These are phyloP conservation scores for Exocentrus adspersus DNA, from an alignment of 2,888 invertebrate species.

Conservation along the genomic window DNA sequence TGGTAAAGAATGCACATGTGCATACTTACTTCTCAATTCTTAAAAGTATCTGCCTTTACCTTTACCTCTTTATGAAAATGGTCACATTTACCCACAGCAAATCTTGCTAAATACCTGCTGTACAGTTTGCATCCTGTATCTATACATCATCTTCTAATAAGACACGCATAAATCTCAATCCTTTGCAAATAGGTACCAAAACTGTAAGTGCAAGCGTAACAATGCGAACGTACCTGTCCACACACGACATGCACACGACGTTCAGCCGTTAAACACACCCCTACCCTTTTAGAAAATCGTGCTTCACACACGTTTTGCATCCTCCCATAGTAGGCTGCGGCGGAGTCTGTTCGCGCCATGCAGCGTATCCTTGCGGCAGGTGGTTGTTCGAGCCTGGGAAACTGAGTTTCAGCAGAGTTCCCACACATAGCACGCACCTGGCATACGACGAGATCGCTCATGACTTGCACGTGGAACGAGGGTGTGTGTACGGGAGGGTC, in stretches of 20 bases:
- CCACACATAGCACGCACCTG: conserved; percentile 58
- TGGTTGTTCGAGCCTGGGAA: conserved; percentile 56
- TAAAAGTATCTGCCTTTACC: not conserved
- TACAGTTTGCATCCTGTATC: not conserved
- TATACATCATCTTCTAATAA: conserved; percentile 14
- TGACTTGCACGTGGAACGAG: conserved; percentile 45
- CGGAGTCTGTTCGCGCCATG: conserved; percentile 41
- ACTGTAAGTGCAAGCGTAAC: conserved; percentile 7
- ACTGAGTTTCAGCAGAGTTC: conserved; percentile 55
- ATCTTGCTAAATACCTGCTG: conserved; percentile 1
- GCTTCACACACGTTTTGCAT: conserved; percentile 32
- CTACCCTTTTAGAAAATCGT: conserved; percentile 26
- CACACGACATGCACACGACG: conserved; percentile 33
- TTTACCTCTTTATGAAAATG: not conserved
- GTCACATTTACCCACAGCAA: not conserved
- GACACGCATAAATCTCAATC: not conserved
- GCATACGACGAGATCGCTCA: conserved; percentile 45
- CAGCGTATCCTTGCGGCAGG: conserved; percentile 45
- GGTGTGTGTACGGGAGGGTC: conserved; percentile 31
- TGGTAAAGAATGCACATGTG: conserved; percentile 18
- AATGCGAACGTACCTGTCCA: conserved; percentile 21
- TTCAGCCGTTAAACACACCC: conserved; percentile 28
- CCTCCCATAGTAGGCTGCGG: conserved; percentile 20
- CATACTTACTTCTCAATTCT: not conserved
- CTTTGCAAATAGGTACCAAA: not conserved